Evolutionary conservation across 2,797 vertebrate species (phyloP), one percentile per base, ranked within the genome.

Genomic region (Serranus cabrilla): DNA sequence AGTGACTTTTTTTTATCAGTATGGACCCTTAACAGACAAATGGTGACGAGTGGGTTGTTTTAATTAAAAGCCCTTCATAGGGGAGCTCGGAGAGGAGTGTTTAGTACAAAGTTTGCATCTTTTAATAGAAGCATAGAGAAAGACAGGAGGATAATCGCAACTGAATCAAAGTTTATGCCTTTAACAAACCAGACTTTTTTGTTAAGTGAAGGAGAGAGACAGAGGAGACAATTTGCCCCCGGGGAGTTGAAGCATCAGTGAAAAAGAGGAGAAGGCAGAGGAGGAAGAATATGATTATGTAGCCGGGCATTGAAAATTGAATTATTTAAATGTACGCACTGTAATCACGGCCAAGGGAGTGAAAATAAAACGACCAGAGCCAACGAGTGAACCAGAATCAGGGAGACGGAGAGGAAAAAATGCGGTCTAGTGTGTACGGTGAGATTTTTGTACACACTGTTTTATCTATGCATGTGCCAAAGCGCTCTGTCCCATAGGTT

Each of bases 281-380:
- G 49, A 76, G 37, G 76, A 78, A 85, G 72, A 83, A 83, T 82
- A 76, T 54, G 65, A 91, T 86, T 83, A 88, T 86, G 81, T 75
- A 71, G 79, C 81, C 57, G 46, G 78, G 78, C 87, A 79, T 91
- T 72, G 59, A 80, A 91, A 86, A 91, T 92, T 86, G 43, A 94
- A 91, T 92, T 88, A 92, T 92, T 89, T 85, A 87, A 92, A 91
- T 82, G 67, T 76, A 63, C 43, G 14, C 67, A 62, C 72, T 69
- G 68, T 82, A 81, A 89, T 82, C 74, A 75, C 51, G 71, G 83
- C 62, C 73, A 71, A 77, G 67, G 57, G 73, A 89, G 79, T 74
- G 77, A 84, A 85, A 89, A 65, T 86, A 76, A 80, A 84, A 76
- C 0, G 20, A 74, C 1, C 17, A 66, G 27, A 67, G 71, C 74